Base-by-base conservation (phyloP, 2,888 invertebrate species). In the Eulithis prunata region DNA sequence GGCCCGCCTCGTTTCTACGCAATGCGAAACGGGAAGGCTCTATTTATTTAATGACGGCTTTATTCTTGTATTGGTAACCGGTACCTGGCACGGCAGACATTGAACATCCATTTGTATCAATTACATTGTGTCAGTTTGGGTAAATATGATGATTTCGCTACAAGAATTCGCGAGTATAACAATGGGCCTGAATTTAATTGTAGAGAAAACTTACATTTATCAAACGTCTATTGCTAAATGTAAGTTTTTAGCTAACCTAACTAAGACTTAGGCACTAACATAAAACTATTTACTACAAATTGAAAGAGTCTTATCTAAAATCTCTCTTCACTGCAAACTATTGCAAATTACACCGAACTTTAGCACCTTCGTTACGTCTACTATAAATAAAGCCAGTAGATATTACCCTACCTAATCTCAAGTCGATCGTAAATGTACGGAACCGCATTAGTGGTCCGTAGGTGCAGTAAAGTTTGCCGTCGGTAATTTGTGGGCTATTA, bases 401-500 rank as follows among this genome's bases (percentile, higher is more conserved):
- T 41, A 41, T 10, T 41, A 41, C 41, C 41, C 10, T 38, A 21
- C 47, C 12, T 47, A 49, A 21, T 49, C 49, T 49, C 49, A 49
- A 49, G 49, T 49, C 49, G 49, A 58, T 62, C 61, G 54, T 66
- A 53, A 61, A 61, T 57, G 13, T 36, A 53, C 63, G 53, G 52
- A 52, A 51, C n/a, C 43, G 45, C 43, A 57, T 62, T 66, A 51
- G 43, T 49, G 14, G 55, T 47, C 57, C 73, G 68, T 64, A 61
- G 68, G 72, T 75, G 74, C 74, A 74, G 71, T 75, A 69, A 69
- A 72, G 62, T 62, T 57, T 65, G 63, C 62, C 56, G 62, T 54
- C 67, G 52, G 81, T 79, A 70, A 78, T 81, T 75, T 81, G 76
- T 68, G 57, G 66, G 7, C 58, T 56, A 68, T 70, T 70, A 73